Base-by-base conservation (phyloP, 2,113 vertebrate species). In the Pterocles gutturalis region DNA sequence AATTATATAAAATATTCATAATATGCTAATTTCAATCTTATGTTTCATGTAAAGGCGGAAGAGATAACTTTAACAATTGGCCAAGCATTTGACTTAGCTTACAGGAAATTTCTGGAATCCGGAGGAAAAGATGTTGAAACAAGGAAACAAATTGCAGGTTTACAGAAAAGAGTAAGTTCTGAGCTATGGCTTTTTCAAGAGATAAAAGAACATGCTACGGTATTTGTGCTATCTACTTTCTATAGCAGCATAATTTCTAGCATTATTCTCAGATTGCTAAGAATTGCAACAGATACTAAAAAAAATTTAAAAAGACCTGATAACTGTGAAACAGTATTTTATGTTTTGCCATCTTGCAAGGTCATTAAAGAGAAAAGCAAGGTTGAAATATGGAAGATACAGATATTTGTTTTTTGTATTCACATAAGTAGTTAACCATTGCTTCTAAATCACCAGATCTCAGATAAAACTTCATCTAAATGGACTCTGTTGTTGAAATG, bases 61-160 rank as follows among this genome's bases (percentile, higher is more conserved):
- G 99, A 99, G 97, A 99, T 99, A 94, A 99, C 99, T 84, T 98
- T 99, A 93, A 99, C 99, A 58, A 99, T 99, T 79, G 99, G 99
- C 25, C 99, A 99, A 98, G 99, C 99, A 3, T 99, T 99, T 94
- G 99, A 99, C 97, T 98, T 99, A 97, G 99, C 99, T 67, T 99
- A 99, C 97, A 99, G 99, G 98, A 99, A 99, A 97, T 99, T 99
- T 96, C 98, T 99, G 97, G 99, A 99, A 97, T 99, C 99, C 1
- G 99, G 99, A 96, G 99, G 99, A 95, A 99, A 99, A 98, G 99
- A 99, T 36, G 99, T 99, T 84, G 99, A 99, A 94, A 99, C 99
- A 45, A 98, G 99, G 96, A 99, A 99, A 97, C 99, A 99, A 98
- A 99, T 99, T 67, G 99, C 99, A 90, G 99, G 93, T 58, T 98